A percentile compares a stretch with the other conserved stretches of the same genome.
Evolutionary conservation across 2,113 vertebrate species (phyloP).

Genomic region (Brienomyrus brachyistius): DNA sequence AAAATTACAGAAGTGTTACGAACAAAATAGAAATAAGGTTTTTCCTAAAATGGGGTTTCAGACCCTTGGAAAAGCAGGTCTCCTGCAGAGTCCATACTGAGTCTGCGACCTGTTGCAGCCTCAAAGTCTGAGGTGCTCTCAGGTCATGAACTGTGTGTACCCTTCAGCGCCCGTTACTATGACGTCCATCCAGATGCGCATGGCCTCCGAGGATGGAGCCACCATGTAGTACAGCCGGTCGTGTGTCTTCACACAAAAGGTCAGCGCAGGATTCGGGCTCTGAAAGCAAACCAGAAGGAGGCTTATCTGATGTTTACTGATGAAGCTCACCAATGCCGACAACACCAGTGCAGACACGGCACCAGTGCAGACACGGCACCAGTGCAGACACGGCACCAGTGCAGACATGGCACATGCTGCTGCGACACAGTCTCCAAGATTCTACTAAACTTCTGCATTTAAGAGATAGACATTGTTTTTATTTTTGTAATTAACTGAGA

Average conservation of each 20-base stretch:
- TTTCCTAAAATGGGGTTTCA: conserved; percentile 30
- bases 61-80: background rate
- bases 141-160: conserved; percentile 93
- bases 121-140: conserved; percentile 37
- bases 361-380: background rate
- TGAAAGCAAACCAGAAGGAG: conserved; percentile 38
- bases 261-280: conserved; percentile 87
- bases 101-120: conserved; percentile 26
- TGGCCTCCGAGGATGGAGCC: conserved; percentile 85
- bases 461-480: background rate
- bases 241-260: conserved; percentile 96
- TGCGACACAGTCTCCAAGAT: background rate
- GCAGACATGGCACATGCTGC: too few relatives aligned
- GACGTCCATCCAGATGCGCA: conserved; percentile 98
- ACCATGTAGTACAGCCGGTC: conserved; percentile 96
- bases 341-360: background rate
- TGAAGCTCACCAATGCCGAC: background rate
- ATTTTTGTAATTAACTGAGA: background rate
- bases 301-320: background rate
- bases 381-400: too few relatives aligned
- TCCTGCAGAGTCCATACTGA: background rate
- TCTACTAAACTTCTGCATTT: background rate
- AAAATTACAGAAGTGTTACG: background rate
- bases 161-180: conserved; percentile 94
- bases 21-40: conserved; percentile 30